These are phyloP conservation scores for Apodemus sylvaticus DNA, from an alignment of 2,113 vertebrate species.

Conservation along the genomic window DNA sequence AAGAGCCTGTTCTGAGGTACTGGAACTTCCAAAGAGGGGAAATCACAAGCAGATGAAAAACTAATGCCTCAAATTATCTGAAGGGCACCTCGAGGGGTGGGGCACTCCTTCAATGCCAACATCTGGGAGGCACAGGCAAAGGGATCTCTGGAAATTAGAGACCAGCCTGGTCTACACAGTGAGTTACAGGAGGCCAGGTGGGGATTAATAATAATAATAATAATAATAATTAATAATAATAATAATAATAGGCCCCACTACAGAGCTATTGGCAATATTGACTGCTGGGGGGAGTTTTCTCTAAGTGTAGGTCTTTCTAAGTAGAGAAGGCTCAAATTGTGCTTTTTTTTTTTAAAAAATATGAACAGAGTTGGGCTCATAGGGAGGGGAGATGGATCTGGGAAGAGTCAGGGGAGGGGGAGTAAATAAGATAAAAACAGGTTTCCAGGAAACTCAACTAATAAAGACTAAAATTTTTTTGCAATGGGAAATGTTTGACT, in stretches of 20 bases:
- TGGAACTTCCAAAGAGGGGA: neutral
- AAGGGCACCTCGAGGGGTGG: neutral
- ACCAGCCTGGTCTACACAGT: neutral
- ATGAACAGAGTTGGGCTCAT: neutral
- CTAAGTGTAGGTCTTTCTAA: neutral
- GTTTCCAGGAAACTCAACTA: too few relatives aligned
- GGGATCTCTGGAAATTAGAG: neutral
- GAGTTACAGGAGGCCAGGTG: neutral
- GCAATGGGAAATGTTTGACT: neutral
- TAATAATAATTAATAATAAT: too few relatives aligned
- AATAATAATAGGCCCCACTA: neutral
- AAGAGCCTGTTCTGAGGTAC: neutral
- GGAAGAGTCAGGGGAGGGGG: neutral
- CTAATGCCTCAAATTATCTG: neutral
- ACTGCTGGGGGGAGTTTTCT: neutral
- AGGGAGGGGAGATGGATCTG: neutral
- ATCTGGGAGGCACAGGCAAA: neutral
- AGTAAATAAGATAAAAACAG: neutral
- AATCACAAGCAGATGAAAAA: slow-evolving; percentile 13
- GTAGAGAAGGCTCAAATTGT: neutral
- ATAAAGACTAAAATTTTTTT: neutral
- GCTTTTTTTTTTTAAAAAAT: neutral
- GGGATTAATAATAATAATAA: too few relatives aligned
- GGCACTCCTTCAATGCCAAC: neutral
- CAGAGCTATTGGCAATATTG: neutral